Conservation (phyloP, 2,888 invertebrate genomes). For the Macrophya alboannulata region DNA sequence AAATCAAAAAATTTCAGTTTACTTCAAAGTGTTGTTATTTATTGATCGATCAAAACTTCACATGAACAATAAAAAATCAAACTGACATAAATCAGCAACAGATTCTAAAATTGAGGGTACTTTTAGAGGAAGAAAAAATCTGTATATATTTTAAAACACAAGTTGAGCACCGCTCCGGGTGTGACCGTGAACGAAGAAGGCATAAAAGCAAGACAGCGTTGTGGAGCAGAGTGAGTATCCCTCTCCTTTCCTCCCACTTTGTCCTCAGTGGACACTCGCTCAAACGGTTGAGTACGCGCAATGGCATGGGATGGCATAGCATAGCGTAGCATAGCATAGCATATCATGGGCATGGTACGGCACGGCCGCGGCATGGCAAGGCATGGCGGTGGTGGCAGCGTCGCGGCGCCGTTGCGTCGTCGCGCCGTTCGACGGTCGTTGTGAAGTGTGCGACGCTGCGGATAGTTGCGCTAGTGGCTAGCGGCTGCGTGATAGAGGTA, state of each 20-base stretch:
- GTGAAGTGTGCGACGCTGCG: constrained; percentile 44
- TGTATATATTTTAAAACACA: not conserved
- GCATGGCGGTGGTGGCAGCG: constrained; percentile 14
- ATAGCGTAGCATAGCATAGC: not conserved
- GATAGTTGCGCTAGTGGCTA: constrained; percentile 50
- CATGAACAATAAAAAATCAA: not conserved
- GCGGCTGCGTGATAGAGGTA: constrained; percentile 35
- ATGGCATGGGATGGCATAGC: constrained; percentile 10
- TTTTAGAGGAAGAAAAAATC: no score
- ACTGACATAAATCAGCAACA: not conserved
- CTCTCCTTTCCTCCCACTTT: constrained; percentile 67
- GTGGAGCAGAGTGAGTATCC: constrained; percentile 72
- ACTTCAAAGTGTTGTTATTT: not conserved
- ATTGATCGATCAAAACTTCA: not conserved
- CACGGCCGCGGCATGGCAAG: not conserved
- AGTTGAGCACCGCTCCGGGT: constrained; percentile 76
- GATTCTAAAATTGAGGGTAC: not conserved
- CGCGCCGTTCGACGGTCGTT: constrained; percentile 14
- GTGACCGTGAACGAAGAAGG: constrained; percentile 78
- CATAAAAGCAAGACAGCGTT: constrained; percentile 76
- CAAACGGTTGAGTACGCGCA: constrained; percentile 48
- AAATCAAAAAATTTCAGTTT: not conserved
- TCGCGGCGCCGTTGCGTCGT: constrained; percentile 39
- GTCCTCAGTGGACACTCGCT: constrained; percentile 52
- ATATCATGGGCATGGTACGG: not conserved